phyloP scores from a whole-genome alignment of 2,113 vertebrate species.

The Carollia perspicillata region DNA sequence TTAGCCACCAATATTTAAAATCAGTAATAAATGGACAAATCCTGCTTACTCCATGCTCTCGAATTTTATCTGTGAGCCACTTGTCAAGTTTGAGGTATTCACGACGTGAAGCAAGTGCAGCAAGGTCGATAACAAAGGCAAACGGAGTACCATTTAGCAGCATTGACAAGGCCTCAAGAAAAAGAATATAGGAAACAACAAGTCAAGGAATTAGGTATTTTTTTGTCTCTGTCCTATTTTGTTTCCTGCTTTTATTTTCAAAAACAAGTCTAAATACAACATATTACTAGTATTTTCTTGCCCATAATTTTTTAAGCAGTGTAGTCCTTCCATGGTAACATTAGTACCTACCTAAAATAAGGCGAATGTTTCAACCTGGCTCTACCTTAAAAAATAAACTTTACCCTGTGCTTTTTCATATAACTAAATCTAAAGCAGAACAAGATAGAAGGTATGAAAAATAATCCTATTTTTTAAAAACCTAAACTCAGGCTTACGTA shows the following conservation, averaged over 20 bases:
- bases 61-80: conserved; percentile 99
- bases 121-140: conserved; percentile 99
- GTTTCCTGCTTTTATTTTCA: neutral
- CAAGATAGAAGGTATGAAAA: neutral
- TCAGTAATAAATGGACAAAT: conserved; percentile 72
- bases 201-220: conserved; percentile 62
- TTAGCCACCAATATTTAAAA: conserved; percentile 56
- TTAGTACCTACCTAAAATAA: neutral
- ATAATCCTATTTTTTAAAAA: neutral
- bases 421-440: conserved; percentile 32
- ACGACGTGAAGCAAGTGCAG: conserved; percentile 99
- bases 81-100: conserved; percentile 99
- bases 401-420: conserved; percentile 26
- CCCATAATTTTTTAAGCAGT: neutral
- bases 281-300: conserved; percentile 47
- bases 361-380: neutral
- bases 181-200: conserved; percentile 68
- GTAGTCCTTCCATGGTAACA: neutral
- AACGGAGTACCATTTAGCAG: conserved; percentile 99
- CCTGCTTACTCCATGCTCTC: conserved; percentile 95
- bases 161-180: conserved; percentile 96
- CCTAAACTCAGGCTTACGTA: neutral
- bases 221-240: neutral
- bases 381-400: conserved; percentile 39
- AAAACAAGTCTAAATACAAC: conserved; percentile 34